Conservation (phyloP, 2,797 vertebrate genomes). For the Sciurus vulgaris region DNA sequence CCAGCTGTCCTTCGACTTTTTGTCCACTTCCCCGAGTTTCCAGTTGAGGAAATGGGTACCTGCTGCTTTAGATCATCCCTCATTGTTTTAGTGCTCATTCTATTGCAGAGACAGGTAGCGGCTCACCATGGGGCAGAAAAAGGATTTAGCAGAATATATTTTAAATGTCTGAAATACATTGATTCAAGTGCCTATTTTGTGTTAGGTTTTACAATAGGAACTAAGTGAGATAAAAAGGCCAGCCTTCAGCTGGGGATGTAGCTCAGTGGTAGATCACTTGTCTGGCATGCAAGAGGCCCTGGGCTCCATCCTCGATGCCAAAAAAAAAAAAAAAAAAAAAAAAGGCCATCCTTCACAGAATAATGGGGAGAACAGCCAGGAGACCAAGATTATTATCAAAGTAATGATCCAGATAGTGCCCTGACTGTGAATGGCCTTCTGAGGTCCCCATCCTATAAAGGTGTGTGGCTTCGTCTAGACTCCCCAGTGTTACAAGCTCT, state of each 20-base stretch:
- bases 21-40: not conserved
- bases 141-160: not conserved
- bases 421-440: not conserved
- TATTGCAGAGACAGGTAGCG: not conserved
- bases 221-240: not conserved
- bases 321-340: too few relatives aligned
- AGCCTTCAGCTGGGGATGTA: too few relatives aligned
- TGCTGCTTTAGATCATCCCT: not conserved
- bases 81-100: not conserved
- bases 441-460: not conserved
- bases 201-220: not conserved
- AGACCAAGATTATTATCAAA: not conserved
- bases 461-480: not conserved
- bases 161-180: not conserved
- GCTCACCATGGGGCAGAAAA: not conserved
- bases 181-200: not conserved
- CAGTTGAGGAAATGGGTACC: not conserved
- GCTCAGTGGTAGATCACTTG: too few relatives aligned
- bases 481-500: not conserved
- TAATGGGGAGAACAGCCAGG: not conserved
- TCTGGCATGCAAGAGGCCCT: too few relatives aligned
- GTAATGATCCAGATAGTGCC: not conserved
- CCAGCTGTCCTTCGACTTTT: not conserved
- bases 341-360: not conserved
- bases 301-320: too few relatives aligned